Evolutionary conservation across 1,140 invertebrate genomes (phyloP).

Genomic region (Drosophila lini): DNA sequence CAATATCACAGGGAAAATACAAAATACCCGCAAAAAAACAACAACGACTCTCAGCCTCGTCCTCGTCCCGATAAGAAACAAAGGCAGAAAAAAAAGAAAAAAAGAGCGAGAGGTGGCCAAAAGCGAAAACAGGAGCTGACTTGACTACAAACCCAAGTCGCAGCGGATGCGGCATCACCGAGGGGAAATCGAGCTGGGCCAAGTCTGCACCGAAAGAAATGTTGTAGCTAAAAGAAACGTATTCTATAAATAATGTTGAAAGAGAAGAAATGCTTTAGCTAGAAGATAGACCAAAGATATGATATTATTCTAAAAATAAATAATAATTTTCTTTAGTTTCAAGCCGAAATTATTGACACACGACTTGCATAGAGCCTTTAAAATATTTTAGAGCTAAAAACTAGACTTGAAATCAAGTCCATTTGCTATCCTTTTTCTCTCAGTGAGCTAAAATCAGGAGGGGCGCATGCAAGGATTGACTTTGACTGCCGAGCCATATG

Average conservation of each 20-base stretch:
- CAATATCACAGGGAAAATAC: constrained; percentile 56
- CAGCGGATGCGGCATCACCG: constrained; percentile 65
- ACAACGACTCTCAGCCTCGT: background rate
- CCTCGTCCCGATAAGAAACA: constrained; percentile 29
- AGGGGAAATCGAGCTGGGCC: background rate
- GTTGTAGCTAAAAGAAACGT: background rate
- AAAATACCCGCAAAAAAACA: constrained; percentile 71
- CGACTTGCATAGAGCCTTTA: too few species aligned
- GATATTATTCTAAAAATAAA: background rate
- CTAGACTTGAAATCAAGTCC: too few species aligned
- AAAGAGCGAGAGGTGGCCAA: constrained; percentile 34
- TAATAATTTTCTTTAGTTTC: background rate
- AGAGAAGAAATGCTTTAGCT: background rate
- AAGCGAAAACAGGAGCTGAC: constrained; percentile 69
- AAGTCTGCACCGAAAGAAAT: background rate
- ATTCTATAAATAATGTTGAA: background rate
- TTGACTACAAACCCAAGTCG: constrained; percentile 75
- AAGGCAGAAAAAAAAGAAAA: constrained; percentile 17
- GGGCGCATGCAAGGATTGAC: constrained; percentile 55
- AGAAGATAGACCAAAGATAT: background rate
- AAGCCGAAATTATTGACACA: background rate
- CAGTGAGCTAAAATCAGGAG: background rate
- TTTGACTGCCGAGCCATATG: constrained; percentile 64
- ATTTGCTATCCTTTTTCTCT: background rate
- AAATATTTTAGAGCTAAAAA: too few species aligned